Percentiles rank a stretch among this genome's conserved stretches.
These are phyloP conservation scores for Falco columbarius DNA, from an alignment of 2,797 vertebrate species.

Conservation along the genomic window DNA sequence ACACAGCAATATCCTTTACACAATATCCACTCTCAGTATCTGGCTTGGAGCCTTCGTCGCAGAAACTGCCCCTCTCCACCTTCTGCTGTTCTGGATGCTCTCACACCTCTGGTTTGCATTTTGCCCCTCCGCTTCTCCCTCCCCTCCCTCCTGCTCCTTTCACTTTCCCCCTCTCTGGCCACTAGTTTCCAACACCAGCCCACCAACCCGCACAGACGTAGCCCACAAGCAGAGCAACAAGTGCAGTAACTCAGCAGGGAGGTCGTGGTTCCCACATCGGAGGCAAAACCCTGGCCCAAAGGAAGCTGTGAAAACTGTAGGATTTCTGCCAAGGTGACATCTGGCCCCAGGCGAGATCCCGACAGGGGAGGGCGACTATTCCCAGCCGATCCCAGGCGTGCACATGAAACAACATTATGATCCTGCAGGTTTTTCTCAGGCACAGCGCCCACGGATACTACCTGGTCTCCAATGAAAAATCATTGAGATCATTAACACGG, in stretches of 20 bases:
- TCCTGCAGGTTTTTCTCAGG: neutral
- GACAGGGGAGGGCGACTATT: too few species aligned
- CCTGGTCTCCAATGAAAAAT: neutral
- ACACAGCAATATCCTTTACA: neutral
- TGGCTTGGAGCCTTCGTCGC: neutral
- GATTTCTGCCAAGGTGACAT: neutral
- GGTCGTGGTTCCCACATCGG: neutral
- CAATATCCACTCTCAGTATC: fast-evolving
- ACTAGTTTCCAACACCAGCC: fast-evolving
- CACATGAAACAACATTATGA: neutral
- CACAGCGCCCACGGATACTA: fast-evolving
- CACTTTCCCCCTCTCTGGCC: neutral
- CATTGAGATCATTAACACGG: fast-evolving
- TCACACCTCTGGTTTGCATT: neutral
- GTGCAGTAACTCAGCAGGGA: neutral
- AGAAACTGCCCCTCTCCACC: neutral
- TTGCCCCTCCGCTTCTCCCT: neutral
- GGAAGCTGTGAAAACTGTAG: fast-evolving
- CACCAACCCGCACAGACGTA: fast-evolving
- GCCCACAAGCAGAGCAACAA: neutral
- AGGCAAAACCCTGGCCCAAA: neutral
- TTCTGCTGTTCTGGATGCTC: neutral
- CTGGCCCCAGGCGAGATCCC: neutral
- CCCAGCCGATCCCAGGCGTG: fast-evolving
- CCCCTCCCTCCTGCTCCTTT: neutral